Evolutionary conservation across 1,140 invertebrate genomes (phyloP).

Genomic region (Macrosteles quadrilineatus): DNA sequence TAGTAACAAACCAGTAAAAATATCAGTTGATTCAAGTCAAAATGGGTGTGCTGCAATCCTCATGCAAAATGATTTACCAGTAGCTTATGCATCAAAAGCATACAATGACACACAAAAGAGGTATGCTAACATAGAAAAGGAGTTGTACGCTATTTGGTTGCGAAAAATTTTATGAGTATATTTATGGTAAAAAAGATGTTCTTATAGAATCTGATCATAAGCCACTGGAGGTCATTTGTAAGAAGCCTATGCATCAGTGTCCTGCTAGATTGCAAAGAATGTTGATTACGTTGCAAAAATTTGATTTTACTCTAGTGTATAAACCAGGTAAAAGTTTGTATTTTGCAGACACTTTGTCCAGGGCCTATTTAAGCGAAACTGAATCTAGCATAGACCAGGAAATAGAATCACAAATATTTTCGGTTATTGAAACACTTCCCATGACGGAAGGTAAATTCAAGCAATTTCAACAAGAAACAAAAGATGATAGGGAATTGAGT

Average conservation of each 20-base stretch:
- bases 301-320: neutral
- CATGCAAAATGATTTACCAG: neutral
- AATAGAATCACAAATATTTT: neutral
- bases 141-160: neutral
- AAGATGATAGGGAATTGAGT: neutral
- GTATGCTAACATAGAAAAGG: neutral
- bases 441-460: neutral
- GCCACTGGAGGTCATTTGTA: neutral
- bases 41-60: neutral
- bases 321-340: neutral
- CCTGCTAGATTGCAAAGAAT: neutral
- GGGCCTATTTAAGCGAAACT: neutral
- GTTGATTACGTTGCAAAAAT: neutral
- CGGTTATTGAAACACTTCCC: too few species aligned
- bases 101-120: neutral
- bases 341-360: neutral
- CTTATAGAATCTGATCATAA: constrained; percentile 1
- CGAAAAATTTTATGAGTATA: neutral
- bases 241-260: neutral
- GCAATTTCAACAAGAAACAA: neutral
- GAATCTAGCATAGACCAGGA: neutral
- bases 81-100: neutral
- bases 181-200: neutral
- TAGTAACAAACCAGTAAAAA: neutral
- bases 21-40: neutral